Evolutionary conservation across 2,113 vertebrate species (phyloP), one percentile per base, ranked within the genome.

Genomic region (Zosterops pallidus): DNA sequence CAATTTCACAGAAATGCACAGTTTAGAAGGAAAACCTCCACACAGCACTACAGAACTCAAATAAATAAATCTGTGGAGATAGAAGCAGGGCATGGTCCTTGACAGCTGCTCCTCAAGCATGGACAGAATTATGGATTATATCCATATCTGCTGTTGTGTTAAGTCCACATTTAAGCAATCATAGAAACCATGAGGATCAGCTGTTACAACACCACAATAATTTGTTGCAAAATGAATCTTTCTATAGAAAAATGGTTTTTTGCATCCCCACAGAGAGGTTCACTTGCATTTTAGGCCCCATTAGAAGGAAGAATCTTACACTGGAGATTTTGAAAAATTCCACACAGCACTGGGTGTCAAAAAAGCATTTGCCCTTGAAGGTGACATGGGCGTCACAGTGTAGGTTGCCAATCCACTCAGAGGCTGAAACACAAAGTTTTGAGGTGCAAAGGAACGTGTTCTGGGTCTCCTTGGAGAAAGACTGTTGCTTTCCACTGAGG

Each of bases 381-480:
- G 99, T 42, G 98, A 98, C 95, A 99, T 98, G 21, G 99, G 98
- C 18, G 96, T 97, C 31, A 98, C 97, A 91, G 97, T 97, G 77
- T 99, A 99, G 37, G 93, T 83, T 0, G 95, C 94, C 69, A 99
- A 92, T 41, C 98, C 99, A 55, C n/a, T 91, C 7, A 99, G 96
- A 11, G 99, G 98, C 85, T 98, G 98, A 95, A 99, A 99, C 31
- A 98, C 69, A 62, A 99, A 99, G 91, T 98, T 98, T 6, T 98
- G 55, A 16, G 99, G 99, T 11, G 99, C 99, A 84, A 99, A 99
- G 21, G 99, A 99, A 1, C 75, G 65, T 9, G 65, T 95, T 86
- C 96, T 97, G 41, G 88, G 92, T 68, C 92, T 98, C 37, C 26
- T 64, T 53, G 92, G 71, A 53, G 71, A 33, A 60, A 75, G 59